Conservation (phyloP, 2,797 vertebrate genomes). For the Cyprinodon diabolis region DNA sequence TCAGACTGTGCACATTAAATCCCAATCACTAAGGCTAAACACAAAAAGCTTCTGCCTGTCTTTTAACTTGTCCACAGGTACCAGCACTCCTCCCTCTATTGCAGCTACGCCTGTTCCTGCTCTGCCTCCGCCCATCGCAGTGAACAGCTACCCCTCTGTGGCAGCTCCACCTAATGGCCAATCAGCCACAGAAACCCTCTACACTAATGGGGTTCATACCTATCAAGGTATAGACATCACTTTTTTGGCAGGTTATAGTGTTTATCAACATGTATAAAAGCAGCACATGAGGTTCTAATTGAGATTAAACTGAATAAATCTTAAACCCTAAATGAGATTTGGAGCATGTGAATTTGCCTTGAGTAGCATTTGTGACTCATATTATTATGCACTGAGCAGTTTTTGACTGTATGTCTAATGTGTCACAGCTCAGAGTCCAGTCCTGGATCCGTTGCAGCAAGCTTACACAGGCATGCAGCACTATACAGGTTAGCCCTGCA, state of each 20-base stretch:
- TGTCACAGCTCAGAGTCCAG: slow-evolving; percentile 91
- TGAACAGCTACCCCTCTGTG: slow-evolving; percentile 90
- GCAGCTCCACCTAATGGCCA: slow-evolving; percentile 88
- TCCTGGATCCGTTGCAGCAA: slow-evolving; percentile 91
- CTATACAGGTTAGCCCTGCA: slow-evolving; percentile 86
- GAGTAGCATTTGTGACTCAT: slow-evolving; percentile 35
- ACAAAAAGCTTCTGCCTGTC: neutral
- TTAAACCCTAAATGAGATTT: slow-evolving; percentile 38
- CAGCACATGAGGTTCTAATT: slow-evolving; percentile 20
- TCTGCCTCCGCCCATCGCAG: slow-evolving; percentile 87
- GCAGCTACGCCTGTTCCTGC: slow-evolving; percentile 89
- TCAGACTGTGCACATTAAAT: neutral
- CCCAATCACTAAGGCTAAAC: neutral
- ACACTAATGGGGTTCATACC: slow-evolving; percentile 91
- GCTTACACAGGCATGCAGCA: slow-evolving; percentile 96
- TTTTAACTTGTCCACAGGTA: slow-evolving; percentile 77
- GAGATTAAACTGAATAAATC: slow-evolving; percentile 40
- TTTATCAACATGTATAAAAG: slow-evolving; percentile 4
- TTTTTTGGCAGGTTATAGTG: neutral
- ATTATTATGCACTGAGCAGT: slow-evolving; percentile 15
- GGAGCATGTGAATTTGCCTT: slow-evolving; percentile 46
- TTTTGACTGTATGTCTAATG: slow-evolving; percentile 49
- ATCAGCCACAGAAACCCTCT: slow-evolving; percentile 87
- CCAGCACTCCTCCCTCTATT: slow-evolving; percentile 92
- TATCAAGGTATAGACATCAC: slow-evolving; percentile 86